Conservation (phyloP, 2,888 invertebrate species). For the Magallana nippona region DNA sequence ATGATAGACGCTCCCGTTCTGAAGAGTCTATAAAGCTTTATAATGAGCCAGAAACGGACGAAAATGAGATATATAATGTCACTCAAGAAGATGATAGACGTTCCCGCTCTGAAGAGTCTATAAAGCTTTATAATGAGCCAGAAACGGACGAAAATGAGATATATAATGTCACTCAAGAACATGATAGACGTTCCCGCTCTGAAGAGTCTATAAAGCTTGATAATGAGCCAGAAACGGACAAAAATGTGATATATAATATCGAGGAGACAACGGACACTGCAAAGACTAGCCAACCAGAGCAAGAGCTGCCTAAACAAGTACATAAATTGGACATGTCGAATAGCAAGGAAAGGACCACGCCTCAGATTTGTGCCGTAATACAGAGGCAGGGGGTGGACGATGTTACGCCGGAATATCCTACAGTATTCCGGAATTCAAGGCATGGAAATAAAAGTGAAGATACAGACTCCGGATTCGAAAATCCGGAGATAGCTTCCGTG, state of each 20-base stretch:
- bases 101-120: neutral
- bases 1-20: neutral
- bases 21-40: neutral
- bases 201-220: neutral
- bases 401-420: too few relatives aligned
- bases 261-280: too few relatives aligned
- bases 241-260: too few relatives aligned
- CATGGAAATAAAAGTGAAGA: conserved; percentile 7
- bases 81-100: neutral
- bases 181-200: neutral
- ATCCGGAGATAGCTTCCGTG: conserved; percentile 13
- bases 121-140: neutral
- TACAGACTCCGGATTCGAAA: conserved; percentile 9
- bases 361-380: too few relatives aligned
- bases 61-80: neutral
- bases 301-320: too few relatives aligned
- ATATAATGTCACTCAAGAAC: neutral
- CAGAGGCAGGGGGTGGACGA: too few relatives aligned
- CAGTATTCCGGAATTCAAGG: neutral
- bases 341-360: too few relatives aligned
- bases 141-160: too few relatives aligned
- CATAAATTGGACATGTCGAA: too few relatives aligned
- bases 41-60: neutral
- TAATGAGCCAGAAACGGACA: neutral
- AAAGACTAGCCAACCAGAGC: too few relatives aligned